Conservation (phyloP, 1,140 invertebrate species). For the Hyposmocoma kahamanoa region DNA sequence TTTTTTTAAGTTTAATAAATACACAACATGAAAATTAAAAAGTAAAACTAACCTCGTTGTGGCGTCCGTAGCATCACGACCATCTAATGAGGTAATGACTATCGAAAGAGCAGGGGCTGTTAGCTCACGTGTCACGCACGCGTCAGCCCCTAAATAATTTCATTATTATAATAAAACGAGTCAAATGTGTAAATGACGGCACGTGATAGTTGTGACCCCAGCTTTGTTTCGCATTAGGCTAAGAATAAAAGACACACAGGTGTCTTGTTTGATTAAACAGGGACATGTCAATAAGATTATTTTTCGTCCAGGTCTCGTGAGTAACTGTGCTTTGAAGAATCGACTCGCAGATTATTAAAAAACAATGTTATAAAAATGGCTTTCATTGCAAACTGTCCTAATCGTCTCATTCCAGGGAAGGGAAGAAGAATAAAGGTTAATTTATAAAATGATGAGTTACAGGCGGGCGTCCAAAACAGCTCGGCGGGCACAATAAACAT, state of each 20-base stretch:
- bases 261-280: too few relatives aligned
- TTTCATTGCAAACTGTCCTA: too few relatives aligned
- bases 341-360: too few relatives aligned
- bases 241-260: too few relatives aligned
- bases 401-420: conserved; percentile 12
- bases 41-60: conserved; percentile 49
- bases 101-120: conserved; percentile 25
- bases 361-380: too few relatives aligned
- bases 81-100: conserved; percentile 62
- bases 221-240: too few relatives aligned
- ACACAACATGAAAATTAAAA: conserved; percentile 50
- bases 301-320: too few relatives aligned
- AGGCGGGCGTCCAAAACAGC: conserved; percentile 48
- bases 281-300: too few relatives aligned
- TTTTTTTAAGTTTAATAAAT: too few relatives aligned
- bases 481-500: conserved; percentile 64
- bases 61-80: conserved; percentile 44
- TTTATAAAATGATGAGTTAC: conserved; percentile 64
- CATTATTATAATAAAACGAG: conserved; percentile 67
- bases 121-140: conserved; percentile 39
- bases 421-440: conserved; percentile 47
- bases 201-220: conserved; percentile 43
- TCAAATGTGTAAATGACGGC: conserved; percentile 57
- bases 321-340: too few relatives aligned
- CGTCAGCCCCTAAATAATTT: conserved; percentile 49